Conservation (phyloP, 2,888 invertebrate species). For the Cremastinae sp. region DNA sequence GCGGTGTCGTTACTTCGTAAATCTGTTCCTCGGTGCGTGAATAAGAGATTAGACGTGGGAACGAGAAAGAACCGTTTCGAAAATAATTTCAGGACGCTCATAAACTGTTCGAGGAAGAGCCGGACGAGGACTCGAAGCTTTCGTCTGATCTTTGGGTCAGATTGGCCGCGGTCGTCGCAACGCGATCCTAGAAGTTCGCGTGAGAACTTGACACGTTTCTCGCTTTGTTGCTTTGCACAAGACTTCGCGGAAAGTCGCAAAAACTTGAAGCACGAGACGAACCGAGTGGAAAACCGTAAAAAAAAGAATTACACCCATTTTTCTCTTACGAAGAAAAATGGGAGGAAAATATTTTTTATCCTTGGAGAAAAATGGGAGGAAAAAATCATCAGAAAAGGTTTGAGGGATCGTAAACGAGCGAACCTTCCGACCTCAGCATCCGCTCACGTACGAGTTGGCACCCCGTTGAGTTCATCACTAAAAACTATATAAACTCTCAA, state of each 20-base stretch:
- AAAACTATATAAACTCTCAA: slow-evolving; percentile 48
- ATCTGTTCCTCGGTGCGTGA: slow-evolving; percentile 14
- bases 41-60: slow-evolving; percentile 7
- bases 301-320: neutral
- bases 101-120: slow-evolving; percentile 10
- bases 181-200: neutral
- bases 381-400: slow-evolving; percentile 20
- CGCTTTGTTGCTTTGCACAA: neutral
- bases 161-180: slow-evolving; percentile 4
- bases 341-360: no score
- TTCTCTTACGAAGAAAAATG: neutral
- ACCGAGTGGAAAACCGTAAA: neutral
- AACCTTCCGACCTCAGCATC: slow-evolving; percentile 50
- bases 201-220: slow-evolving; percentile 26
- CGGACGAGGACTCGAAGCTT: slow-evolving; percentile 9
- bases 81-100: slow-evolving; percentile 11
- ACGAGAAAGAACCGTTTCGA: slow-evolving; percentile 20
- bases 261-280: neutral
- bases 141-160: slow-evolving; percentile 23
- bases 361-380: no score
- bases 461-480: slow-evolving; percentile 53
- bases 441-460: slow-evolving; percentile 51
- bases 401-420: slow-evolving; percentile 26
- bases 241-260: slow-evolving; percentile 9
- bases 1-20: neutral